Evolutionary conservation across 2,888 invertebrate species (phyloP).

Genomic region (Aleiodes leptofemur): DNA sequence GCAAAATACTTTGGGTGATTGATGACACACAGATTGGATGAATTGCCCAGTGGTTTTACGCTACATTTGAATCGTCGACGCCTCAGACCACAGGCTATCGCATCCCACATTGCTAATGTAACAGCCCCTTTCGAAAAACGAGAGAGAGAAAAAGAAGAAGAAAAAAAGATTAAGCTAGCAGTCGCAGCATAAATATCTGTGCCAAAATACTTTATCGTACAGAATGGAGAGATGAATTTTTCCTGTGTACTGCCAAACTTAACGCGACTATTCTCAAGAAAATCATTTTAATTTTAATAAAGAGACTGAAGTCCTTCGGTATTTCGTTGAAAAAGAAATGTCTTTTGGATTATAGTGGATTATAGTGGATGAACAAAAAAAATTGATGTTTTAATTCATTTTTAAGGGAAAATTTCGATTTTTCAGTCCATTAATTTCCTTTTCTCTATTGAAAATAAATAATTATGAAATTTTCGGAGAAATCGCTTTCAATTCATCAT

Average conservation of each 20-base stretch:
- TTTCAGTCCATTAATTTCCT: too few species aligned
- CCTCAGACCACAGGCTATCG: conserved; percentile 27
- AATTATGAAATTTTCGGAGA: too few species aligned
- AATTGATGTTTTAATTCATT: background rate
- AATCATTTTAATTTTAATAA: background rate
- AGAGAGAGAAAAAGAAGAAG: too few species aligned
- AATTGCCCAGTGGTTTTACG: conserved; percentile 56
- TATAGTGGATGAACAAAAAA: conserved; percentile 12
- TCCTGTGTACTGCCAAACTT: background rate
- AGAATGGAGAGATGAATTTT: background rate
- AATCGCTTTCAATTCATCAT: too few species aligned
- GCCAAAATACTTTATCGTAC: conserved; percentile 18
- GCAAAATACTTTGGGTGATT: conserved; percentile 41
- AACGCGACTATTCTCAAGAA: background rate
- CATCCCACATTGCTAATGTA: conserved; percentile 36
- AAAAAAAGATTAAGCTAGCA: too few species aligned
- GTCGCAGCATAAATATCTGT: conserved; percentile 26
- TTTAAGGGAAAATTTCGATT: too few species aligned
- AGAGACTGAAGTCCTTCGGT: conserved; percentile 1
- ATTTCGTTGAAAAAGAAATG: background rate
- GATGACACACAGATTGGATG: conserved; percentile 46
- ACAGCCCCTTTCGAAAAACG: conserved; percentile 44
- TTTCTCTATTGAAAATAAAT: too few species aligned
- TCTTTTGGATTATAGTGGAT: conserved; percentile 5
- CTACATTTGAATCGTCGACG: conserved; percentile 47